Percentiles rank a stretch among this genome's conserved stretches.
Evolutionary conservation across 2,888 invertebrate genomes (phyloP).

Genomic region (Rambutsinella grinnellia): DNA sequence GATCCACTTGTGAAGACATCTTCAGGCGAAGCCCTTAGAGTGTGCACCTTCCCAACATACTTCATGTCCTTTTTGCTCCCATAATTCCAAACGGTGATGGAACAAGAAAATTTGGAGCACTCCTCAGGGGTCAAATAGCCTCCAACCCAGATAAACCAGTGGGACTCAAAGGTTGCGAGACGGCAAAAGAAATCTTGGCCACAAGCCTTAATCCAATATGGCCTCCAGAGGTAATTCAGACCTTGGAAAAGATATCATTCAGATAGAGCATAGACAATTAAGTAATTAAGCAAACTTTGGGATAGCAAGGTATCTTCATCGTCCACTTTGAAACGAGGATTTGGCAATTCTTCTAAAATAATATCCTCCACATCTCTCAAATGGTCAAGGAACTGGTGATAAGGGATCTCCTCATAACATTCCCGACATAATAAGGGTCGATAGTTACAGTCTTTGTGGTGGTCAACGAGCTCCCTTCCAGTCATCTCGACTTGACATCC

Average conservation of each 20-base stretch:
- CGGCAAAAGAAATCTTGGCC: constrained; percentile 56
- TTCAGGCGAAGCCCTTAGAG: constrained; percentile 34
- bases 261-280: no score
- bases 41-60: constrained; percentile 42
- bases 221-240: no score
- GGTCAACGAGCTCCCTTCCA: constrained; percentile 22
- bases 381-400: constrained; percentile 50
- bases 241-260: no score
- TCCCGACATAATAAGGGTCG: constrained; percentile 55
- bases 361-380: constrained; percentile 45
- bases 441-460: constrained; percentile 21
- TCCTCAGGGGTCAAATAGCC: constrained; percentile 29
- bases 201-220: constrained; percentile 57
- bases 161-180: constrained; percentile 32
- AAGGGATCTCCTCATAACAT: constrained; percentile 53
- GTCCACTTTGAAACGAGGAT: no score
- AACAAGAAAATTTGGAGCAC: constrained; percentile 21
- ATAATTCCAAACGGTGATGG: constrained; percentile 49
- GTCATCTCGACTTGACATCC: constrained; percentile 39
- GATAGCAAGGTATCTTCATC: no score
- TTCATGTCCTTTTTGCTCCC: constrained; percentile 33
- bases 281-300: no score
- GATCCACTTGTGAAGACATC: constrained; percentile 49
- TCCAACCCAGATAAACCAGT: constrained; percentile 59
- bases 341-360: no score